Evolutionary conservation across 2,113 vertebrate species (phyloP).

Genomic region (Hippocampus guttulatus): DNA sequence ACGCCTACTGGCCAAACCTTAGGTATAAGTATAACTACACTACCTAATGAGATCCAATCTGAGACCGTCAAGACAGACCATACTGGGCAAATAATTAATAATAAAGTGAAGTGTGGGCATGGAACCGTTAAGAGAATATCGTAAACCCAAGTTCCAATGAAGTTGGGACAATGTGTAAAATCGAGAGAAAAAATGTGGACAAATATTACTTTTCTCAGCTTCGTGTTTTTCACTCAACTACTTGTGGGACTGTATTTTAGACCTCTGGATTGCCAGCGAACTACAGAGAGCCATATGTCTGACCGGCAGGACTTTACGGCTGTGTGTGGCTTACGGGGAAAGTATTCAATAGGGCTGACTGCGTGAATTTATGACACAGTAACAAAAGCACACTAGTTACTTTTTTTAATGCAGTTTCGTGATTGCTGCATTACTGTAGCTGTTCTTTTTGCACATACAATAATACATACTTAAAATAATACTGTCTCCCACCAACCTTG

Average conservation of each 20-base stretch:
- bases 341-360: conserved; percentile 16
- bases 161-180: too few species aligned
- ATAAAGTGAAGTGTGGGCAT: too few species aligned
- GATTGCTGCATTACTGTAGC: not conserved
- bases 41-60: not conserved
- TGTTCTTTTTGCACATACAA: not conserved
- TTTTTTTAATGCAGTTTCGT: not conserved
- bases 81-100: not conserved
- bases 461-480: not conserved
- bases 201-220: not conserved
- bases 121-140: too few species aligned
- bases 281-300: conserved; percentile 43
- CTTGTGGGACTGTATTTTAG: not conserved
- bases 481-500: conserved; percentile 74
- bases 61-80: not conserved
- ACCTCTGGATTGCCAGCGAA: conserved; percentile 6
- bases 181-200: too few species aligned
- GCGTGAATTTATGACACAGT: not conserved
- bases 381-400: not conserved
- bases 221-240: not conserved
- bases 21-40: not conserved
- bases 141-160: too few species aligned
- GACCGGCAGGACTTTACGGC: conserved; percentile 21
- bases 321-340: conserved; percentile 14
- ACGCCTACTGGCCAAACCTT: not conserved